phyloP scores from a whole-genome alignment of 2,797 vertebrate genomes.

The Mus caroli region DNA sequence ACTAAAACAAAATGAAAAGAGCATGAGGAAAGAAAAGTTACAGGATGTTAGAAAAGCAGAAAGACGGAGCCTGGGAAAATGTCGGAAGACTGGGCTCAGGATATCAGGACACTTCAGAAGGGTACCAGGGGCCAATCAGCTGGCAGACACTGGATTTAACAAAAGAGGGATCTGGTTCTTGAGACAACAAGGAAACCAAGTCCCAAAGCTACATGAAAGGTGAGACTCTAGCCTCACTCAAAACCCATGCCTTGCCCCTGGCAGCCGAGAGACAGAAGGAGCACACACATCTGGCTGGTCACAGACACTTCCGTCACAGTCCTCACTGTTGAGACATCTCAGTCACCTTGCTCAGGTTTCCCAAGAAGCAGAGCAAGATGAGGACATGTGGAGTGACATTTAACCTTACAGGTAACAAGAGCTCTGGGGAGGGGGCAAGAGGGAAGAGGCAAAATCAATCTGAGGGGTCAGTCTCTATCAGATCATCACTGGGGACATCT shows the following conservation, averaged over 20 bases:
- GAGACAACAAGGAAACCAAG: slow-evolving; percentile 21
- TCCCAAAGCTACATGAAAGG: fast-evolving
- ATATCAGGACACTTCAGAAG: background rate
- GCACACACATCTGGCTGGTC: background rate
- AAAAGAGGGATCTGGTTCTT: background rate
- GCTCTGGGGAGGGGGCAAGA: background rate
- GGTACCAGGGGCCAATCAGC: background rate
- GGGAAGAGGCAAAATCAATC: background rate
- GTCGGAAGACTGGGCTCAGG: too few species aligned
- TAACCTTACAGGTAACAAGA: background rate
- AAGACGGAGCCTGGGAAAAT: background rate
- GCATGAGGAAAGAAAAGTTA: background rate
- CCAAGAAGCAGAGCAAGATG: background rate
- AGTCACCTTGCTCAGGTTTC: background rate
- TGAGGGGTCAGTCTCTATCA: fast-evolving
- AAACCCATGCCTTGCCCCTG: background rate
- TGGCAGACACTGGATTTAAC: background rate
- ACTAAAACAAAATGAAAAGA: slow-evolving; percentile 24
- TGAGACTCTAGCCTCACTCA: background rate
- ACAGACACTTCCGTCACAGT: background rate
- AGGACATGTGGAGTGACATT: background rate
- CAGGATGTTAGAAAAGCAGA: background rate
- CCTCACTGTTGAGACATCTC: background rate
- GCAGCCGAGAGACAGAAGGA: background rate
- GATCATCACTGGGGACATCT: background rate